These are phyloP conservation scores for Colossoma macropomum DNA, from an alignment of 2,113 vertebrate species.

Conservation along the genomic window DNA sequence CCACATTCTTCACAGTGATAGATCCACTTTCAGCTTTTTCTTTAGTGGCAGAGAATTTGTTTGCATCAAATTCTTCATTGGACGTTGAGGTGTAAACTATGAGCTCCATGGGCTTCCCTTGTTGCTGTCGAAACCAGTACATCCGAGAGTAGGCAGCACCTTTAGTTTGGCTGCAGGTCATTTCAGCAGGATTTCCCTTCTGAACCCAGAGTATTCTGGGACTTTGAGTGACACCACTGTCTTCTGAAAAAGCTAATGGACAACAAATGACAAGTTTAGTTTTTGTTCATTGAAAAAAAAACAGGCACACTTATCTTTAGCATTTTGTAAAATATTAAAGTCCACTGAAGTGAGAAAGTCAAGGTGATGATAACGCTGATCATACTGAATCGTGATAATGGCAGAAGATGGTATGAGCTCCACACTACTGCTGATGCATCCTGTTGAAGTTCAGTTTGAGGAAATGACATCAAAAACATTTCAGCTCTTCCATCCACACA, in stretches of 20 bases:
- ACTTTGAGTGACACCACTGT: constrained; percentile 50
- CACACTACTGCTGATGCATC: too few species aligned
- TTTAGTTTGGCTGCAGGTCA: constrained; percentile 22
- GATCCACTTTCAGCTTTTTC: not conserved
- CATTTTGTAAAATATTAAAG: not conserved
- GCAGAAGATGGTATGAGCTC: not conserved
- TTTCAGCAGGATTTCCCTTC: constrained; percentile 33
- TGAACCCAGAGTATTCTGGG: constrained; percentile 22
- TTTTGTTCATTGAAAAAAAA: not conserved
- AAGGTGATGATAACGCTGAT: constrained; percentile 18
- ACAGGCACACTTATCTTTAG: not conserved
- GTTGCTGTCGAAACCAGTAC: constrained; percentile 61
- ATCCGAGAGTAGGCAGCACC: not conserved
- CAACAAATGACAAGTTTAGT: not conserved
- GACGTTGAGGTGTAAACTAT: too few species aligned
- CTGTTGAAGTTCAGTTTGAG: not conserved
- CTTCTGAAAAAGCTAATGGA: constrained; percentile 32
- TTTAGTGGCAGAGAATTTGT: not conserved
- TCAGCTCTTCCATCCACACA: not conserved
- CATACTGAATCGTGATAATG: not conserved
- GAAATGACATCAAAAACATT: constrained; percentile 11
- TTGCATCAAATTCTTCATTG: too few species aligned
- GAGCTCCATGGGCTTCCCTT: constrained; percentile 40
- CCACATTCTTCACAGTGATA: too few species aligned
- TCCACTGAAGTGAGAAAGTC: constrained; percentile 10